Percentiles rank a stretch among this genome's conserved stretches.
phyloP scores from a whole-genome alignment of 2,797 vertebrate species.

The Typhlichthys subterraneus region DNA sequence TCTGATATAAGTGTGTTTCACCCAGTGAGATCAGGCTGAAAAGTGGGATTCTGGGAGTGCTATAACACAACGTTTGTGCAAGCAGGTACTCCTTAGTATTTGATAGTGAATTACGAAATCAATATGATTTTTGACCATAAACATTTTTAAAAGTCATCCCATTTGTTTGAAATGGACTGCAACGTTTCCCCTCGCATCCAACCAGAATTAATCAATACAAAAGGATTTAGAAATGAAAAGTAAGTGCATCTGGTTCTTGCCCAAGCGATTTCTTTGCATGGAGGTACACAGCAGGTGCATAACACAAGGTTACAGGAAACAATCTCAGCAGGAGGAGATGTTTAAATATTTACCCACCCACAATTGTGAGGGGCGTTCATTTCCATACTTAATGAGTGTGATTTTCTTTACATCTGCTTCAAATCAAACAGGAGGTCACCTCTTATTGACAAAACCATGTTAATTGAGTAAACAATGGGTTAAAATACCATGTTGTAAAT shows the following conservation, averaged over 20 bases:
- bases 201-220: too few species aligned
- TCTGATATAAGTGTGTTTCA: too few species aligned
- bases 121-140: too few species aligned
- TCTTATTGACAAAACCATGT: slow-evolving; percentile 25
- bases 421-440: slow-evolving; percentile 10
- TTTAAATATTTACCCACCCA: slow-evolving; percentile 45
- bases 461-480: slow-evolving; percentile 37
- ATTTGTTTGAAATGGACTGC: too few species aligned
- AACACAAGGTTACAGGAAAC: slow-evolving; percentile 24
- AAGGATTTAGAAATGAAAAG: too few species aligned
- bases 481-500: slow-evolving; percentile 22
- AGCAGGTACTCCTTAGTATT: too few species aligned
- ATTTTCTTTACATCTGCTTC: slow-evolving; percentile 16
- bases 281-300: slow-evolving; percentile 26
- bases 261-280: not conserved
- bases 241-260: not conserved
- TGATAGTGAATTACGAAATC: too few species aligned
- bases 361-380: slow-evolving; percentile 8
- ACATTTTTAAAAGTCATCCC: too few species aligned
- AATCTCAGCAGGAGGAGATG: slow-evolving; percentile 15
- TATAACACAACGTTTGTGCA: too few species aligned
- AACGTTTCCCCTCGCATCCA: too few species aligned
- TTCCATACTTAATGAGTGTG: slow-evolving; percentile 23
- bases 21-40: too few species aligned
- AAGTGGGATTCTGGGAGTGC: too few species aligned